phyloP scores from a whole-genome alignment of 2,113 vertebrate genomes.

The Podilymbus podiceps region DNA sequence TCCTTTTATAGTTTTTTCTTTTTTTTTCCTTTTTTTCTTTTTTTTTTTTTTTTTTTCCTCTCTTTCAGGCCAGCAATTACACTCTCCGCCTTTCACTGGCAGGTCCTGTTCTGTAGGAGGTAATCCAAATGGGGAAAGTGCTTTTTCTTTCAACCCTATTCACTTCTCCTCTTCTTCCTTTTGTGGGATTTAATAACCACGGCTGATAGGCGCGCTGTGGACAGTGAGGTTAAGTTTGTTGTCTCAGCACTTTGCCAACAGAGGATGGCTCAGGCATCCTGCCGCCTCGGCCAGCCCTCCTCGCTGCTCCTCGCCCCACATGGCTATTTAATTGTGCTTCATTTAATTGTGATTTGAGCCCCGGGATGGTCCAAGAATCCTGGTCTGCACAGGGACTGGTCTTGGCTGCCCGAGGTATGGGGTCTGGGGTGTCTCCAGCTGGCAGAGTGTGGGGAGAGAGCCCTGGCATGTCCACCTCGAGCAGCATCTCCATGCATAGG shows the following conservation, averaged over 20 bases:
- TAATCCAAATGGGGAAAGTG: slow-evolving; percentile 83
- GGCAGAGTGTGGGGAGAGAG: not conserved
- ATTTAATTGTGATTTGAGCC: not conserved
- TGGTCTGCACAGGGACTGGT: not conserved
- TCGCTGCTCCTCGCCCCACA: not conserved
- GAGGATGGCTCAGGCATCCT: slow-evolving; percentile 62
- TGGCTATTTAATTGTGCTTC: rapidly evolving
- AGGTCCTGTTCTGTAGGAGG: slow-evolving; percentile 77
- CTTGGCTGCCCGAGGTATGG: not conserved
- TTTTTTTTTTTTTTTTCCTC: not conserved
- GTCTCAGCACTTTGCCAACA: slow-evolving; percentile 81
- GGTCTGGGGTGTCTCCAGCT: rapidly evolving
- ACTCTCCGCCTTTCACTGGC: slow-evolving; percentile 75
- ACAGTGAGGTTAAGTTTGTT: slow-evolving; percentile 85
- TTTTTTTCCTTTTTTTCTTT: not conserved
- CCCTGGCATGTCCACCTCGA: not conserved
- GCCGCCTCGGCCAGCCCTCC: not conserved
- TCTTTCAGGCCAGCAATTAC: slow-evolving; percentile 82
- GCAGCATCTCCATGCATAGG: not conserved
- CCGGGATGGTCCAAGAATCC: not conserved
- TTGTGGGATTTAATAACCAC: slow-evolving; percentile 83
- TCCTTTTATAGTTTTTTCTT: slow-evolving; percentile 73
- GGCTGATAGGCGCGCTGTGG: slow-evolving; percentile 73
- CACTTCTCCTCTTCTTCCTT: slow-evolving; percentile 78
- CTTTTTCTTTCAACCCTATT: slow-evolving; percentile 80